Base-by-base conservation (phyloP, 2,888 invertebrate species). In the Brachypterus glaber region DNA sequence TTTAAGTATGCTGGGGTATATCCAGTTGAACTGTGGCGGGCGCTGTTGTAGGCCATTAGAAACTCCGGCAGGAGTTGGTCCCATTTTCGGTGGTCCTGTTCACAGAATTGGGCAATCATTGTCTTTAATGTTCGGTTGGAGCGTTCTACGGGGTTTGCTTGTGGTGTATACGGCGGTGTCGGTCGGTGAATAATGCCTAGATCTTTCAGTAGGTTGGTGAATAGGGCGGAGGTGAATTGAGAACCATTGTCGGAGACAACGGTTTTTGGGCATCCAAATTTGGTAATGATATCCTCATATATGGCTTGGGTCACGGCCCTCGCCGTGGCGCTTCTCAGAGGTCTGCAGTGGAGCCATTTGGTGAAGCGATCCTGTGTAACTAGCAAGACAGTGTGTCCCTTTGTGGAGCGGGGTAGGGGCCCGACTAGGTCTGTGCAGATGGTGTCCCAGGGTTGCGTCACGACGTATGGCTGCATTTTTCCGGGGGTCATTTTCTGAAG, bases 221-320 rank as follows among this genome's bases (percentile, higher is more conserved):
- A 36, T 9, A 54, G 13, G 9, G 36, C 30, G 0, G 50, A 49
- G 3, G 43, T 17, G 14, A 54, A 52, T 24, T 55, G 51, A 0
- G 30, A 21, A 18, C 51, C 50, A 39, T 43, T 40, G 36, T 53
- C 51, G 13, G 50, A 47, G 9, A 57, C 14, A 14, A 57, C 32
- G 17, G 38, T 31, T 29, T 45, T 36, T 4, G 55, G 52, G 4
- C 43, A 44, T 4, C 55, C 53, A 35, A 52, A 51, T n/a, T 45
- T 29, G 5, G 43, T 25, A 5, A 57, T 41, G 7, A 51, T 49
- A 4, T 47, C 14, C 3, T 37, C 36, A 1, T 47, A 44, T 16
- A 54, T 45, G 3, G 33, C 40, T 31, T 37, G 39, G 1, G 50
- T 50, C 2, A 51, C 39, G 0, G 47, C 52, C 25, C 43, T 39